Evolutionary conservation across 2,797 vertebrate genomes (phyloP), one percentile per base, ranked within the genome.

Genomic region (Xenopus petersii): DNA sequence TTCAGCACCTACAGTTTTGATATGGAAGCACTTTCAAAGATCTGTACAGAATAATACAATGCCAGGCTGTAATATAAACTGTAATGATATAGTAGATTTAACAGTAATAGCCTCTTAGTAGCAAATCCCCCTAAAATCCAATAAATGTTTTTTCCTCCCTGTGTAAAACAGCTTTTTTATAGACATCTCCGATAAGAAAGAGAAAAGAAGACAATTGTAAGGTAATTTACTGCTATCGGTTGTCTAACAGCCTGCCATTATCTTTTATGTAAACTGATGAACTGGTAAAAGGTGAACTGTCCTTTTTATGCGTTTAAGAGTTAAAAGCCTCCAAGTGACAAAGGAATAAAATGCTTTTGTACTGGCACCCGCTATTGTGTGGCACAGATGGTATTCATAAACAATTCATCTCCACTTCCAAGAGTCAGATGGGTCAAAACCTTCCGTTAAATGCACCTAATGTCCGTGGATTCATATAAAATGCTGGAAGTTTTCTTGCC

Each of bases 271-370:
- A 60, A 64, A 64, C 73, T 13, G 51, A 47, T 56, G 46, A 73
- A 47, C 77, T 21, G 48, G 73, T 79, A 60, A 60, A 64, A 60
- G 30, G 67, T 30, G 63, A 65, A 68, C 15, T 64, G 46, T 51
- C 71, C 46, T 79, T 13, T 63, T 73, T 47, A 48, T 64, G 48
- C 54, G 42, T 78, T 16, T 81, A 81, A 82, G 3, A 79, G 83
- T 79, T 70, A 67, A 71, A 42, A 51, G 65, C 68, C 74, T 82
- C 81, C 70, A 75, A 60, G 72, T 42, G 71, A 71, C 74, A 84
- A 80, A 49, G 69, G 56, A 67, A 83, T 73, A 61, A 76, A 73
- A 80, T 75, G 47, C 62, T 51, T 74, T 74, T 54, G 74, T 77
- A 76, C 48, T 81, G 83, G 79, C 80, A 75, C 33, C 15, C 0